Conservation (phyloP, 2,113 vertebrate genomes). For the Arvicanthis niloticus region DNA sequence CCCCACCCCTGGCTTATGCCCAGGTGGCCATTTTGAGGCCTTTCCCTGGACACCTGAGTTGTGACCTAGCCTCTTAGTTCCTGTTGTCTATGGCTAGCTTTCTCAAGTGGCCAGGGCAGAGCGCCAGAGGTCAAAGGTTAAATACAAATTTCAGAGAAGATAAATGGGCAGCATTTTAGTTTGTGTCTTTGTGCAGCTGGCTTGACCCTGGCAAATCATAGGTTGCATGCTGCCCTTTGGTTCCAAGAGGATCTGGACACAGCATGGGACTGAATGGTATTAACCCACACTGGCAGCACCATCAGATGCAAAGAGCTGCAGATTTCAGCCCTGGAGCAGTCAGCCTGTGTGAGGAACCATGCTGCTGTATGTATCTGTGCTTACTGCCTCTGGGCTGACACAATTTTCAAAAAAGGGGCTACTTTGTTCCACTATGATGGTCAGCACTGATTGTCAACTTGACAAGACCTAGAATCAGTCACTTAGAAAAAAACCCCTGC, state of each 20-base stretch:
- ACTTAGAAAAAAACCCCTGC: neutral
- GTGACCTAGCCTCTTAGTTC: slow-evolving; percentile 19
- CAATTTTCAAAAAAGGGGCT: neutral
- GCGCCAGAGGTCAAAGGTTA: neutral
- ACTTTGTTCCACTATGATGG: neutral
- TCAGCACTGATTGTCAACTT: neutral
- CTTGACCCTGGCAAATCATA: neutral
- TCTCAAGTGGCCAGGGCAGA: slow-evolving; percentile 23
- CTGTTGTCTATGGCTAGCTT: slow-evolving; percentile 23
- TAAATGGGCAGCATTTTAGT: neutral
- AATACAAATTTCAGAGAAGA: neutral
- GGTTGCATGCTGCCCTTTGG: neutral
- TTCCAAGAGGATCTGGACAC: neutral
- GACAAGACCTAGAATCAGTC: neutral
- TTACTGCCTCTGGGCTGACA: neutral
- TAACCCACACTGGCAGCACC: neutral
- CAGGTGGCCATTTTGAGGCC: neutral
- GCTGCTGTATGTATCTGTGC: no score
- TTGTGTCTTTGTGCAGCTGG: neutral
- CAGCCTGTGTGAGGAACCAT: accelerated
- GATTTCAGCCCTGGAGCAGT: no score
- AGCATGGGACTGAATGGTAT: accelerated
- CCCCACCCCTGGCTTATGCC: neutral
- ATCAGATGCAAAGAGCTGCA: neutral
- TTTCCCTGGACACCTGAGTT: slow-evolving; percentile 14